Base-by-base conservation (phyloP, 2,888 invertebrate genomes). In the Carpatolechia fugitivella region DNA sequence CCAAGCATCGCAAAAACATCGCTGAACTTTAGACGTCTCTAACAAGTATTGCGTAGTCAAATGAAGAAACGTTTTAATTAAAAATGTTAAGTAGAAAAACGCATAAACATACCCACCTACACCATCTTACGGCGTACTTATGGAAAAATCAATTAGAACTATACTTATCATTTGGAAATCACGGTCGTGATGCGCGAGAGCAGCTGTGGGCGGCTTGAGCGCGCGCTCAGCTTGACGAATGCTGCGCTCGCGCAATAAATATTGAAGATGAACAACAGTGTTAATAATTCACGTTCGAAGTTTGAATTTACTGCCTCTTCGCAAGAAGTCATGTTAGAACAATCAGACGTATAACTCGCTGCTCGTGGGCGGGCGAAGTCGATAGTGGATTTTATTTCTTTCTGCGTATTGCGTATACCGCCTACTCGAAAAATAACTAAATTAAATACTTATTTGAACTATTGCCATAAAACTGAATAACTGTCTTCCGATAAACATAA, bases 241-340 rank as follows among this genome's bases (percentile, higher is more conserved):
- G n/a, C 33, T 56, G 49, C 58, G 57, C 64, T 60, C 55, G 56
- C 4, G 5, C 56, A 70, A 75, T 74, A 74, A 74, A 78, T 72
- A 69, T 65, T 60, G 64, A 54, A 65, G 60, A 64, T 65, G 60
- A 62, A 68, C 70, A 69, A 65, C 68, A 62, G 75, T 78, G 79
- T 76, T 79, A 11, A 11, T 33, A 80, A 81, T 79, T 80, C 77
- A 80, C 77, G 72, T 74, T 66, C 70, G 65, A 62, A 69, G 61
- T 66, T 69, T 67, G 62, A 33, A 11, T 33, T 33, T 33, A 33
- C 10, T 33, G 10, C 11, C 8, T 8, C 30, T 33, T 33, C 2
- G 11, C 33, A n/a, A 11, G 10, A 33, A 33, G 33, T 33, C 33
- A 33, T 33, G 33, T 11, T 11, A 33, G 33, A 30, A n/a, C n/a